Conservation (phyloP, 2,797 vertebrate species). For the Numenius phaeopus region DNA sequence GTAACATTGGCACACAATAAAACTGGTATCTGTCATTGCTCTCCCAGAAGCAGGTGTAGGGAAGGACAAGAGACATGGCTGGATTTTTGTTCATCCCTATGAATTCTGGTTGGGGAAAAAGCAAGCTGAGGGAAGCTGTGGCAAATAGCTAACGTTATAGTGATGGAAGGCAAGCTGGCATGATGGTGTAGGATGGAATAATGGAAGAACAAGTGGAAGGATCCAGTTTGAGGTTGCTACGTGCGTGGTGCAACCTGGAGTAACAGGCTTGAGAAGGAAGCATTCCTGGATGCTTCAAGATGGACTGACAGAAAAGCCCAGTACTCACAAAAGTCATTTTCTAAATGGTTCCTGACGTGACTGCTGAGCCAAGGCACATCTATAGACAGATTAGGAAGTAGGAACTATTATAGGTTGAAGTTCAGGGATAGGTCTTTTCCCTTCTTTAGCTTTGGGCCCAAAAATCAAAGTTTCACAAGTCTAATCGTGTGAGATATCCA, state of each 20-base stretch:
- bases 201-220: not conserved
- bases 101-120: not conserved
- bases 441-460: not conserved
- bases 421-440: not conserved
- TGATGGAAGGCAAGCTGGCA: not conserved
- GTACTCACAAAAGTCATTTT: not conserved
- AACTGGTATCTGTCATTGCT: constrained; percentile 19
- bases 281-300: not conserved
- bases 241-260: rapidly evolving
- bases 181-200: not conserved
- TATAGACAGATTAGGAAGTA: not conserved
- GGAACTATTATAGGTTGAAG: not conserved
- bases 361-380: not conserved
- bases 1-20: not conserved
- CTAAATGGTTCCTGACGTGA: not conserved
- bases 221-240: not conserved
- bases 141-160: not conserved
- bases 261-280: not conserved
- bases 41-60: not conserved
- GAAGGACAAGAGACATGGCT: not conserved
- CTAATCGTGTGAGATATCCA: not conserved
- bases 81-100: not conserved
- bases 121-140: not conserved
- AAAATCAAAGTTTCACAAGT: not conserved
- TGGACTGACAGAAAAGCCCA: not conserved